Conservation (phyloP, 1,140 invertebrate species). For the Brachionus calyciflorus region DNA sequence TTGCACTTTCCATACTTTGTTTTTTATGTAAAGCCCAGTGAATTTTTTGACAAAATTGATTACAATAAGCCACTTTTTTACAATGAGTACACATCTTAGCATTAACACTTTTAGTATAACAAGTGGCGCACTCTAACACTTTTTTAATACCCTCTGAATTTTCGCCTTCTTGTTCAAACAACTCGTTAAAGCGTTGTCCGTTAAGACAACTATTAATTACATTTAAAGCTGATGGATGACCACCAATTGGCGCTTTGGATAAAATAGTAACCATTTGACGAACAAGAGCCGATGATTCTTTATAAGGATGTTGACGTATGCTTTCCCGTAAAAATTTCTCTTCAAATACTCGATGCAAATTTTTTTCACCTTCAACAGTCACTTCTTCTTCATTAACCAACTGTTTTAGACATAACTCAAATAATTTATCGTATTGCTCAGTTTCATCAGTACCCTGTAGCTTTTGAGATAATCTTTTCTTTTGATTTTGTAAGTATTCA, state of each 20-base stretch:
- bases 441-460: neutral
- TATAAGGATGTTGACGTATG: conserved; percentile 73
- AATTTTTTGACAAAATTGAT: conserved; percentile 83
- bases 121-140: neutral
- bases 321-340: conserved; percentile 45
- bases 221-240: conserved; percentile 64
- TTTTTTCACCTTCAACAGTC: neutral
- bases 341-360: conserved; percentile 9
- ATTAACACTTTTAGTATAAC: conserved; percentile 33
- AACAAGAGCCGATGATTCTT: conserved; percentile 64
- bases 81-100: conserved; percentile 44
- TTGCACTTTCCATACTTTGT: conserved; percentile 61
- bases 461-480: neutral
- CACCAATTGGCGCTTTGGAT: conserved; percentile 66
- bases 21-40: conserved; percentile 97
- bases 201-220: conserved; percentile 82
- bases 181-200: conserved; percentile 72
- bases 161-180: conserved; percentile 69
- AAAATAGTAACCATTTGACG: conserved; percentile 69
- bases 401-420: conserved; percentile 15
- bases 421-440: neutral
- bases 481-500: neutral
- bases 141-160: neutral
- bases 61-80: conserved; percentile 78
- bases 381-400: conserved; percentile 27